Evolutionary conservation across 2,113 vertebrate genomes (phyloP).

Genomic region (Dicaeum eximium): DNA sequence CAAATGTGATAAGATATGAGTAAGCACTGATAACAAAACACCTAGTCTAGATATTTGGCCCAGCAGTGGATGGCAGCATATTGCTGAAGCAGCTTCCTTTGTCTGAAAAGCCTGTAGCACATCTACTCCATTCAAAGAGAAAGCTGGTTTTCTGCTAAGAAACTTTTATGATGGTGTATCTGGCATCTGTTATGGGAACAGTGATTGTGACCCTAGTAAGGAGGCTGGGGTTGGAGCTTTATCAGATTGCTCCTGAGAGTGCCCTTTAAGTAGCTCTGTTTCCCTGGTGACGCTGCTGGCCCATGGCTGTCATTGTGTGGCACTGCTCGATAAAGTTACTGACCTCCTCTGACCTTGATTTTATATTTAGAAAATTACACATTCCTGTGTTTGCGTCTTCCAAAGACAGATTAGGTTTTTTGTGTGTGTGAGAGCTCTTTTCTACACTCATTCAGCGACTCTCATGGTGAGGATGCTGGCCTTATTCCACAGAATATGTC

Average conservation of each 20-base stretch:
- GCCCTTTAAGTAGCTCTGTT: background rate
- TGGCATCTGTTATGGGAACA: conserved; percentile 25
- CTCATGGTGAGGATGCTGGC: background rate
- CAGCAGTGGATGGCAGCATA: background rate
- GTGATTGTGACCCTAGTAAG: background rate
- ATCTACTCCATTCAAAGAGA: background rate
- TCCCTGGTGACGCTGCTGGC: conserved; percentile 18
- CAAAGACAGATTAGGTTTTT: background rate
- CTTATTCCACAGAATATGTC: background rate
- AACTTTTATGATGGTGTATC: background rate
- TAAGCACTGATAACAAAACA: background rate
- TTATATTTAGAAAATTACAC: conserved; percentile 47
- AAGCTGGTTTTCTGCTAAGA: background rate
- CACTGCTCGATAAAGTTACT: conserved; percentile 18
- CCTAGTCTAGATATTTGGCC: background rate
- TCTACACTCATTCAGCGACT: background rate
- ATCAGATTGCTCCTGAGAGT: background rate
- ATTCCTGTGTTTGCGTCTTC: background rate
- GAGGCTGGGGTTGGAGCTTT: background rate
- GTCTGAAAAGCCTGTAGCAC: background rate
- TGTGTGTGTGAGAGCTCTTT: background rate
- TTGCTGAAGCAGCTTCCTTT: background rate
- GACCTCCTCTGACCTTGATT: conserved; percentile 26
- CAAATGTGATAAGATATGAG: background rate
- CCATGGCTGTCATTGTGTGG: background rate